Evolutionary conservation across 1,140 invertebrate genomes (phyloP), one percentile per base, ranked within the genome.

Genomic region (Heterodera carotae): DNA sequence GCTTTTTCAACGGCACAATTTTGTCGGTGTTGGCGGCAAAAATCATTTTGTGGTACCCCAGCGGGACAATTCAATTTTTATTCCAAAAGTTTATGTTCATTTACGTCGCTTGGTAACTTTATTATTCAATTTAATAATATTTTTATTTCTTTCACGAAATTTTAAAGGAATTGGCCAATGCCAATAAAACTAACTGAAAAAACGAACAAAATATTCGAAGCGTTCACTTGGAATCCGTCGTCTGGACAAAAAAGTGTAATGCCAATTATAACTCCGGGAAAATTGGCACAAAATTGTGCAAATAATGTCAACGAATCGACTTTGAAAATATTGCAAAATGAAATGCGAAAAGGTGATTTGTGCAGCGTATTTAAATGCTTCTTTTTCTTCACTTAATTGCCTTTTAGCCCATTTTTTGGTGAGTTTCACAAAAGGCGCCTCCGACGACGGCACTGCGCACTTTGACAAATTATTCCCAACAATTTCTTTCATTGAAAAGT

Each of bases 1-100:
- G 69, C 48, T 71, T 71, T 71, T 48, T 71, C 8, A 36, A 31
- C n/a, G 69, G 69, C 7, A 48, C 36, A 31, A 56, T 59, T 56
- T 22, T 71, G 48, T n/a, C 69, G 18, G n/a, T 71, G 15, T 71
- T 71, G 39, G 69, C 69, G 48, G 31, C 43, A 33, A 31, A 10
- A 56, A 29, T 71, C 31, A 39, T 71, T 71, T 25, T 71, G n/a
- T 48, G 29, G 22, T 56, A 48, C 48, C 36, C 34, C 22, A 71
- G 48, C 59, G n/a, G 27, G 7, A n/a, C 69, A 10, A 18, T 71
- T 71, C 48, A 4, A 18, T 56, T 56, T 18, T 56, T 56, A 56
- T 56, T 56, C 48, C 48, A 56, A 56, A 56, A 56, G 48, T 56
- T 56, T 22, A 56, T 56, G 48, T 4, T 56, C 12, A 15, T 56